These are phyloP conservation scores for Zingel zingel DNA, from an alignment of 2,113 vertebrate genomes.

Conservation along the genomic window DNA sequence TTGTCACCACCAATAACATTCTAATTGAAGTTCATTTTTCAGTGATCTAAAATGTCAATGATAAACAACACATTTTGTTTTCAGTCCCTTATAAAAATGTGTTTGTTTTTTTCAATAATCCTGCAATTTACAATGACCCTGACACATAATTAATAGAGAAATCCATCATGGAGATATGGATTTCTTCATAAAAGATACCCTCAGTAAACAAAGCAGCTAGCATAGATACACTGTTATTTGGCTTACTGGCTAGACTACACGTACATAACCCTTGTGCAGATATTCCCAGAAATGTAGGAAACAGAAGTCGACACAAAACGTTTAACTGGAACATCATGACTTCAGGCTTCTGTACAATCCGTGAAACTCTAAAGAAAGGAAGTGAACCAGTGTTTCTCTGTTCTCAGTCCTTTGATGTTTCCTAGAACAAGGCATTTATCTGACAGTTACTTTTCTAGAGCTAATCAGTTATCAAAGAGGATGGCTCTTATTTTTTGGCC, in stretches of 20 bases:
- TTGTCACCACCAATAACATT: too few species aligned
- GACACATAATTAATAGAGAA: neutral
- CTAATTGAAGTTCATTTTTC: neutral
- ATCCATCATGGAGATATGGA: neutral
- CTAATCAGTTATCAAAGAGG: conserved; percentile 33
- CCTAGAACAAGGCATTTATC: conserved; percentile 42
- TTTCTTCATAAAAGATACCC: neutral
- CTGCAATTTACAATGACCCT: neutral
- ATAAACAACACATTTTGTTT: neutral
- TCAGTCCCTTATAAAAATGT: neutral
- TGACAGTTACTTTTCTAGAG: conserved; percentile 20
- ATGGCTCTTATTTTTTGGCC: conserved; percentile 35
- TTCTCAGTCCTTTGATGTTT: conserved; percentile 49
- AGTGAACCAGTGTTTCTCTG: conserved; percentile 20
- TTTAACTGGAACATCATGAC: conserved; percentile 32
- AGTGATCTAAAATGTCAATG: neutral
- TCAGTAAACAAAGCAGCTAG: neutral
- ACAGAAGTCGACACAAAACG: neutral
- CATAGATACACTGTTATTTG: neutral
- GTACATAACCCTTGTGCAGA: neutral
- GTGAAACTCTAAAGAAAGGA: conserved; percentile 29
- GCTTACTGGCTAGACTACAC: neutral
- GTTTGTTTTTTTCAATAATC: neutral
- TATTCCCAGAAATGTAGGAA: conserved; percentile 1
- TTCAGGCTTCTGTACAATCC: neutral